A percentile compares a stretch with the other conserved stretches of the same genome.
Conservation (phyloP, 1,140 invertebrate species). For the Aplysia californica region DNA sequence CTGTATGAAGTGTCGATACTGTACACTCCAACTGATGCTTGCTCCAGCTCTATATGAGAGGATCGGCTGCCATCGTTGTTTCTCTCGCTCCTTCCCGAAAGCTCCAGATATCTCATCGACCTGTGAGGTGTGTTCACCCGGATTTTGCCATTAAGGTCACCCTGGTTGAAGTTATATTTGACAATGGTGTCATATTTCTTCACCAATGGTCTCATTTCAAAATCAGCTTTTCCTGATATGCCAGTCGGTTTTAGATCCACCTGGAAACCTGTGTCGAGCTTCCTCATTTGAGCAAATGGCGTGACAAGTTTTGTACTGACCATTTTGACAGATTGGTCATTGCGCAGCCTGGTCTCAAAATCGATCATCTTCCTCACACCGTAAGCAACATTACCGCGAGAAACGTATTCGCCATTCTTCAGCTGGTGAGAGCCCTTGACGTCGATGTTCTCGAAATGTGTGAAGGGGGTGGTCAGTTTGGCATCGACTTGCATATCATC, state of each 20-base stretch:
- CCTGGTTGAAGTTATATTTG: not conserved
- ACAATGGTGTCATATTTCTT: constrained; percentile 3
- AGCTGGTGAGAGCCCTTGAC: constrained; percentile 1
- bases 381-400: not conserved
- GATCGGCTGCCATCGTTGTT: not conserved
- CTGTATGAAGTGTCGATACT: constrained; percentile 5
- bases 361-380: constrained; percentile 13
- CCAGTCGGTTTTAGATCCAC: not conserved
- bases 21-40: constrained; percentile 5
- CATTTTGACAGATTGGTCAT: not conserved
- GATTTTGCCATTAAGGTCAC: not conserved
- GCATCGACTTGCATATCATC: not conserved
- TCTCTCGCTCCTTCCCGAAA: not conserved
- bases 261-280: constrained; percentile 3
- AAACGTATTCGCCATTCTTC: not conserved
- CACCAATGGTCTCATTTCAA: constrained; percentile 9
- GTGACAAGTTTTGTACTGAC: not conserved
- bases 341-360: constrained; percentile 1
- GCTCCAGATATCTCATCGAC: not conserved
- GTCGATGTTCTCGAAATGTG: constrained; percentile 4
- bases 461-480: constrained; percentile 19
- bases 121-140: constrained; percentile 1
- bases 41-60: not conserved
- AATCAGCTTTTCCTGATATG: constrained; percentile 10
- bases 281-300: not conserved